A percentile compares a stretch with the other conserved stretches of the same genome.
phyloP scores from a whole-genome alignment of 2,113 vertebrate genomes.

The Hydropotes inermis region DNA sequence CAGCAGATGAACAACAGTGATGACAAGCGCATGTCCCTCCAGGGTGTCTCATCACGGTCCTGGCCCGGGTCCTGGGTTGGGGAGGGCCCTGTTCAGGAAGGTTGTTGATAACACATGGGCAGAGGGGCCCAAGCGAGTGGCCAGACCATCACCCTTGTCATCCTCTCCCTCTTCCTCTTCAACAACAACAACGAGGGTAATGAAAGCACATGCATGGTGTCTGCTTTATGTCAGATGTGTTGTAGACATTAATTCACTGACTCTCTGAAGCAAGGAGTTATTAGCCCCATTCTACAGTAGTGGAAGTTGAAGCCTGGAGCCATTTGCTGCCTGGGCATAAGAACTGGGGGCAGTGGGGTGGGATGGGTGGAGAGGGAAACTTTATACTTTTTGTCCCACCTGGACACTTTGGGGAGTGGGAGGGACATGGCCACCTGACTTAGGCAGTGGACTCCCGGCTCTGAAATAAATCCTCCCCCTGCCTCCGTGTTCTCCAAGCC shows the following conservation, averaged over 20 bases:
- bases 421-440: background rate
- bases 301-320: no score
- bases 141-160: fast-evolving
- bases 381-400: fast-evolving
- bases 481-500: fast-evolving
- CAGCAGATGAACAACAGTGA: fast-evolving
- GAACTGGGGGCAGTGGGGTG: no score
- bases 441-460: fast-evolving
- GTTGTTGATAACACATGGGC: background rate
- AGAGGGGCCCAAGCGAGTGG: fast-evolving
- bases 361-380: fast-evolving
- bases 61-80: background rate
- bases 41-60: fast-evolving
- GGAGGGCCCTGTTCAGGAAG: background rate
- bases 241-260: fast-evolving
- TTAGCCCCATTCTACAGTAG: background rate
- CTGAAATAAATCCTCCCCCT: background rate
- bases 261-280: fast-evolving
- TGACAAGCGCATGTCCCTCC: fast-evolving
- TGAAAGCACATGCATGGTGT: fast-evolving
- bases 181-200: fast-evolving
- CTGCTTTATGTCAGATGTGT: fast-evolving
- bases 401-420: background rate
- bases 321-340: background rate
- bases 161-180: fast-evolving